Base-by-base conservation (phyloP, 2,888 invertebrate genomes). In the Melolontha melolontha region DNA sequence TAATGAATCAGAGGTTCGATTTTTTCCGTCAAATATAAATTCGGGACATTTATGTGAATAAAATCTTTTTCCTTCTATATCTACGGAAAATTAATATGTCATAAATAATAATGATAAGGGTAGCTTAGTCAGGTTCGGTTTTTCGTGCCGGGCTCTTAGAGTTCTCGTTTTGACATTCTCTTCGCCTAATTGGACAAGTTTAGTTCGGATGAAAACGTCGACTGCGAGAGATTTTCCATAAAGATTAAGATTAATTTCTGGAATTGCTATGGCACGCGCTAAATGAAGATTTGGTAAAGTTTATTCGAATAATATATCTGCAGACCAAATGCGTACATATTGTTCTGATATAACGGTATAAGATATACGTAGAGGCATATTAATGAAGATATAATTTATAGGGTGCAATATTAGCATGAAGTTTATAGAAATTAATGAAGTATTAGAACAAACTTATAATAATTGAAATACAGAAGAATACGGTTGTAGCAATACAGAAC, bases 41-140 rank as follows among this genome's bases (percentile, higher is more conserved):
- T 16, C 39, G 39, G 39, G 14, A 41, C 41, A 41, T 55, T 41
- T 41, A 55, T 55, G 41, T 16, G 52, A 55, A 55, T 55, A 40
- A 11, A 29, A 40, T 55, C 17, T 55, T 39, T 40, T 8, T n/a
- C 10, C 34, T 6, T 34, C 6, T 34, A 6, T 34, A 34, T 34
- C 40, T 40, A 10, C 44, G 7, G 44, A 47, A 59, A 59, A 59
- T 47, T 59, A 59, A 59, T 59, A 59, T 59, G 59, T 44, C 59
- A 44, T 59, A 59, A 59, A 59, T 59, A 59, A 59, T 59, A 59
- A 59, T 59, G 59, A 59, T 59, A 59, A 59, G 59, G 59, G 59
- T 59, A 44, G 59, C 44, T 39, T 29, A 59, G 59, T 44, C 29
- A 44, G 44, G 47, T 44, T 29, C 59, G 59, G 44, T 59, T 59